These are phyloP conservation scores for Andinoacara biseriatus DNA, from an alignment of 2,113 vertebrate genomes.

Conservation along the genomic window DNA sequence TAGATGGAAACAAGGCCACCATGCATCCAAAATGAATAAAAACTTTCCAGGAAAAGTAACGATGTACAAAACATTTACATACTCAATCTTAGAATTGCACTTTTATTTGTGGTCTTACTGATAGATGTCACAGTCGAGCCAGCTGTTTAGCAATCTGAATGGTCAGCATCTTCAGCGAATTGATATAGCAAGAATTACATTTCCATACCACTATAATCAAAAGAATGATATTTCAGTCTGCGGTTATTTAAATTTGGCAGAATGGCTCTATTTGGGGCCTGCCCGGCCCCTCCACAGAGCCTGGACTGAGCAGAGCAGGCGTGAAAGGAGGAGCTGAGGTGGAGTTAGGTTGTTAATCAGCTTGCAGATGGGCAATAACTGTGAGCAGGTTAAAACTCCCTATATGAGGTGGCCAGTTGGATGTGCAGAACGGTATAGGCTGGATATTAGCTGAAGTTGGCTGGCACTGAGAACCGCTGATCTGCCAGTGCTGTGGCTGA, in stretches of 20 bases:
- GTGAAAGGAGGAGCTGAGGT: neutral
- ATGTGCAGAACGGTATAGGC: neutral
- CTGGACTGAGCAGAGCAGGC: neutral
- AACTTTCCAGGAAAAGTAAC: neutral
- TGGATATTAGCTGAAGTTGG: neutral
- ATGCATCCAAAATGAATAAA: accelerated
- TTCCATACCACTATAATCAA: neutral
- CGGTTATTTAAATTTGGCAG: neutral
- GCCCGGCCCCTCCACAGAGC: accelerated
- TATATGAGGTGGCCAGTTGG: neutral
- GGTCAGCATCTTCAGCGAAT: neutral
- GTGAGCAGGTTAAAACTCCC: neutral
- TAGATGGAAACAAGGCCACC: too few relatives aligned
- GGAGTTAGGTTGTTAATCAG: neutral
- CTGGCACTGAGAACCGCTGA: neutral
- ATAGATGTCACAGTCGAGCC: too few relatives aligned
- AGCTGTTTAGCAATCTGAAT: too few relatives aligned
- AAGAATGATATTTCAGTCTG: too few relatives aligned
- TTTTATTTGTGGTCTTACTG: neutral
- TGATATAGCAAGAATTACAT: neutral
- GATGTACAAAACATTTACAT: neutral
- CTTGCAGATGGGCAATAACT: neutral
- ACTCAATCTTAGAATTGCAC: neutral
- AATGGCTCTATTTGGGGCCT: neutral
- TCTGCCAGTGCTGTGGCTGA: neutral